Evolutionary conservation across 2,113 vertebrate species (phyloP).

Genomic region (Lipotes vexillifer): DNA sequence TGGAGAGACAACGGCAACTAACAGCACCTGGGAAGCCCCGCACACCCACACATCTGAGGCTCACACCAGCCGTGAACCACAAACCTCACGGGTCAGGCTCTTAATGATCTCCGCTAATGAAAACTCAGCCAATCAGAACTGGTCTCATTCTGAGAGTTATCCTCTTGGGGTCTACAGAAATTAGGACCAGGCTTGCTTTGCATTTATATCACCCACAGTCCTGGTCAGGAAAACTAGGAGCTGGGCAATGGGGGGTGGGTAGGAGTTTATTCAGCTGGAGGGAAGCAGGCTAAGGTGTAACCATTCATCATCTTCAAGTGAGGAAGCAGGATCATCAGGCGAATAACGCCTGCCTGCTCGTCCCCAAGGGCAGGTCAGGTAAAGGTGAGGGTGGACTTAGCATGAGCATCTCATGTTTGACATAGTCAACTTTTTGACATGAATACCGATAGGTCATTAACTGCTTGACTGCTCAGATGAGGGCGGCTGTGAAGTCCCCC

Average conservation of each 20-base stretch:
- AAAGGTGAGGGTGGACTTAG: background rate
- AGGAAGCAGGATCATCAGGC: background rate
- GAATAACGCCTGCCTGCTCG: background rate
- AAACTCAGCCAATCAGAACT: slow-evolving; percentile 52
- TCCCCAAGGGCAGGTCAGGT: background rate
- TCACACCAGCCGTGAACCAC: background rate
- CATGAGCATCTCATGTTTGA: background rate
- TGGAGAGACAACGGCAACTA: background rate
- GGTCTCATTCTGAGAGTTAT: slow-evolving; percentile 15
- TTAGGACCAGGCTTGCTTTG: background rate
- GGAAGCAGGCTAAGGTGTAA: background rate
- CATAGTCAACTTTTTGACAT: background rate
- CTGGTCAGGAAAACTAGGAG: background rate
- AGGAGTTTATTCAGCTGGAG: background rate
- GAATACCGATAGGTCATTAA: background rate
- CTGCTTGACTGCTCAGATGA: background rate
- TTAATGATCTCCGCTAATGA: slow-evolving; percentile 41
- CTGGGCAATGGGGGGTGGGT: background rate
- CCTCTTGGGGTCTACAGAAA: slow-evolving; percentile 37
- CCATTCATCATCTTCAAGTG: background rate
- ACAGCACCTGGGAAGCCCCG: background rate
- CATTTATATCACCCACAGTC: slow-evolving; percentile 29
- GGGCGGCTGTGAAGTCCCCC: background rate
- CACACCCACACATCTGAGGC: background rate
- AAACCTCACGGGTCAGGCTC: background rate